Conservation (phyloP, 2,888 invertebrate species). For the Athripsodes cinereus region DNA sequence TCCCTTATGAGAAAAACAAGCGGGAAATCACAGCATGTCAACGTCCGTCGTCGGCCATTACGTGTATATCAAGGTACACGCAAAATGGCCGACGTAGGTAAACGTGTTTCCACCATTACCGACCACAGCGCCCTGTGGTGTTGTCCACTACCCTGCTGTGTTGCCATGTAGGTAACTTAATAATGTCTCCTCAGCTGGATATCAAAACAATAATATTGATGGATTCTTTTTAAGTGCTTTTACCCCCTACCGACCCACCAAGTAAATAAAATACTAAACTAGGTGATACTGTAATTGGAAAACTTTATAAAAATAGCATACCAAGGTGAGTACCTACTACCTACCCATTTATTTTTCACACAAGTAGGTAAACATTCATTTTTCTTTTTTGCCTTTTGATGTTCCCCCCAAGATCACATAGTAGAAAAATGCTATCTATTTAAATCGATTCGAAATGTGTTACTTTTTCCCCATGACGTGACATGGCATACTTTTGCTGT, state of each 20-base stretch:
- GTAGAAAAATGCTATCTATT: no score
- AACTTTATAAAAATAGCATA: no score
- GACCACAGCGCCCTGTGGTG: constrained; percentile 23
- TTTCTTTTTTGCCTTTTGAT: no score
- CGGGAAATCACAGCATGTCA: constrained; percentile 19
- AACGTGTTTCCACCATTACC: constrained; percentile 26
- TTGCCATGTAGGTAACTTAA: constrained; percentile 1
- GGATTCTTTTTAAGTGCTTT: background rate
- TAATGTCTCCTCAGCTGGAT: background rate
- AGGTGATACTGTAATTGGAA: no score
- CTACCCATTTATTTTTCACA: no score
- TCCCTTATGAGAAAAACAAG: background rate
- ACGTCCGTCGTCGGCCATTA: constrained; percentile 13
- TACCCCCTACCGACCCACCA: background rate
- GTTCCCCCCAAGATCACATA: no score
- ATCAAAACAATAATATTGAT: background rate
- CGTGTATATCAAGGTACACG: constrained; percentile 15
- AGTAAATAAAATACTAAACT: no score
- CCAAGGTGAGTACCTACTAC: no score
- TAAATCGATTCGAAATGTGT: no score
- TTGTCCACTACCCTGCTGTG: constrained; percentile 9
- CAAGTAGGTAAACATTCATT: no score
- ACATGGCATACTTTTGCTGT: no score
- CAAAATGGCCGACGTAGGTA: constrained; percentile 22
- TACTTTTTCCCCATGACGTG: no score